Base-by-base conservation (phyloP, 2,113 vertebrate species). In the Puffinus mauretanicus region DNA sequence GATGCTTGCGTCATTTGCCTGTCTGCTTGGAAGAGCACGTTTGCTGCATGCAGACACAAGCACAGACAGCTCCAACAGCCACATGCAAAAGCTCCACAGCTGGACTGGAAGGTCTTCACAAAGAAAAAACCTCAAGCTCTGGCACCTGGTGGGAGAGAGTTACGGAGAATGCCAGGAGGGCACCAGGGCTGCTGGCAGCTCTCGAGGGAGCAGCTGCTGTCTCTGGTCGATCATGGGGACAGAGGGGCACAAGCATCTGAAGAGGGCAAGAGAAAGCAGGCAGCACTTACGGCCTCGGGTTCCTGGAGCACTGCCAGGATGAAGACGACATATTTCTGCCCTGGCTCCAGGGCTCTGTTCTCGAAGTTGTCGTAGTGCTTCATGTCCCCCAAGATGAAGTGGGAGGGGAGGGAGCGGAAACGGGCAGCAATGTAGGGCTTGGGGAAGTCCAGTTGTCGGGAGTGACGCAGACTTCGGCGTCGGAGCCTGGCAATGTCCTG, bases 401-500 rank as follows among this genome's bases (percentile, higher is more conserved):
- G 97, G 24, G 98, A 46, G 0, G 99, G 99, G 80, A 99, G 97
- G n/a, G 98, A 94, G 30, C 97, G 98, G 96, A 99, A 99, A 46
- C 99, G 99, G 20, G 99, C 99, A 0, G 99, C 98, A 6, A 99
- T 98, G 97, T 99, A 99, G n/a, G 99, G 99, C 82, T 98, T 98
- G 90, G 98, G 98, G 62, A 97, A 97, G 72, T 99, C 99, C 70
- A 99, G 96, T 72, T 99, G 99, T 20, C 98, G 98, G 0, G 99
- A 98, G 72, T 99, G 98, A 26, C 99, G 99, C 49, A 99, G 97
- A 94, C 99, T 99, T 24, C 99, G 98, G 5, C 99, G 98, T 66
- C 99, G 99, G 24, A 99, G 98, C 40, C 98, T 91, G 8, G 97
- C 97, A 32, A 99, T 97, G 84, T 99, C 99, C 87, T 98, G 98